Conservation (phyloP, 2,797 vertebrate genomes). For the Sparus aurata region DNA sequence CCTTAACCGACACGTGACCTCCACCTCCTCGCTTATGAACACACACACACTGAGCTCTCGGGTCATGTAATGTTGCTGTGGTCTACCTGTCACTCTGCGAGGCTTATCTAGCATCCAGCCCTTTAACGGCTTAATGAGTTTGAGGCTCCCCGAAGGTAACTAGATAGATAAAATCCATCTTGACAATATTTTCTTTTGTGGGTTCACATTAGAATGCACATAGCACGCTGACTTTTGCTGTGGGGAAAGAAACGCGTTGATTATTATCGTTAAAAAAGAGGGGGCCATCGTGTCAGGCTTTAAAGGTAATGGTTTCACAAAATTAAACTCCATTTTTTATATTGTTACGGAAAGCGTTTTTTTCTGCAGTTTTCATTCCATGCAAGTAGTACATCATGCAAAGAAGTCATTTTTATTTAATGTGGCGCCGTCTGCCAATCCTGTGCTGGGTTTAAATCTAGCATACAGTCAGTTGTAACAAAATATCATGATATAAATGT, state of each 20-base stretch:
- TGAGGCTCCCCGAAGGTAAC: constrained; percentile 37
- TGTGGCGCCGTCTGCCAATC: background rate
- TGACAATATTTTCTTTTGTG: constrained; percentile 29
- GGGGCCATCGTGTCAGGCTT: background rate
- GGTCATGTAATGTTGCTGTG: constrained; percentile 44
- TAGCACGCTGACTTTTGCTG: background rate
- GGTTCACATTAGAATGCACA: constrained; percentile 19
- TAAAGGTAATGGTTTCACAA: background rate
- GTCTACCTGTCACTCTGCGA: constrained; percentile 51
- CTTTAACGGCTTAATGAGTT: constrained; percentile 63
- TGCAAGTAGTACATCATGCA: background rate
- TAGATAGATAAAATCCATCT: constrained; percentile 28
- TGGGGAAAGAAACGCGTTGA: background rate
- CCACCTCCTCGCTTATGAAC: background rate
- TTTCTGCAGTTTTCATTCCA: background rate
- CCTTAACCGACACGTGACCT: background rate
- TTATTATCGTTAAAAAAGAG: background rate
- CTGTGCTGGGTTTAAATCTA: background rate
- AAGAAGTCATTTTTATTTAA: background rate
- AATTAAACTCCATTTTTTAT: background rate
- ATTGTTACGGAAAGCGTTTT: background rate
- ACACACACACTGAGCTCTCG: constrained; percentile 2
- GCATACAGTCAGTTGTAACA: background rate
- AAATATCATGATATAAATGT: background rate
- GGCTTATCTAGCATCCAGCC: constrained; percentile 53